Percentiles rank a stretch among this genome's conserved stretches.
Evolutionary conservation across 2,888 invertebrate genomes (phyloP).

Genomic region (Catocala nupta): DNA sequence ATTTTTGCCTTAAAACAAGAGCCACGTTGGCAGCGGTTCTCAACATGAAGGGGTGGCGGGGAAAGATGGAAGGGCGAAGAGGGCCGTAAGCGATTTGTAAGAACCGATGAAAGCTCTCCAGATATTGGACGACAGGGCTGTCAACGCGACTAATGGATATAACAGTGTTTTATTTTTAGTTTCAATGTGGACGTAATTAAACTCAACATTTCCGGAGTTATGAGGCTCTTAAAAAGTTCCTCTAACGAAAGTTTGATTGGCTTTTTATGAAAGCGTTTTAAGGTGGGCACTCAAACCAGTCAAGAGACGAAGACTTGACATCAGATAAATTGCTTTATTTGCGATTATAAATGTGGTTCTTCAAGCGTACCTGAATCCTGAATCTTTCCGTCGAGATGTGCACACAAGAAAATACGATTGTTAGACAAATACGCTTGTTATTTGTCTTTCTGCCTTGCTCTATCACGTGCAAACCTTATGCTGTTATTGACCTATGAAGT

Average conservation of each 20-base stretch:
- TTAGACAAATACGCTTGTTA: too few relatives aligned
- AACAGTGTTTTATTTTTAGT: conserved; percentile 53
- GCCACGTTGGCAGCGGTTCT: conserved; percentile 56
- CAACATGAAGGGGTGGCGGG: conserved; percentile 45
- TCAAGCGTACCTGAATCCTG: not conserved
- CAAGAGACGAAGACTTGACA: not conserved
- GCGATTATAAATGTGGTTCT: not conserved
- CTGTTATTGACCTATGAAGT: too few relatives aligned
- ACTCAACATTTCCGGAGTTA: conserved; percentile 48
- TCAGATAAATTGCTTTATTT: conserved; percentile 1
- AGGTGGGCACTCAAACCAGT: not conserved
- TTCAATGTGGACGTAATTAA: conserved; percentile 50
- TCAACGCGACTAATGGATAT: conserved; percentile 68
- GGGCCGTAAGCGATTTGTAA: conserved; percentile 77
- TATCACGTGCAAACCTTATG: too few relatives aligned
- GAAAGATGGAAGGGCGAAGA: conserved; percentile 50
- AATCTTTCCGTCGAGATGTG: too few relatives aligned
- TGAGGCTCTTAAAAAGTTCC: conserved; percentile 35
- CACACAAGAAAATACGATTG: too few relatives aligned
- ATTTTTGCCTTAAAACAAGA: conserved; percentile 69
- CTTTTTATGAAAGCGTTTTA: conserved; percentile 8
- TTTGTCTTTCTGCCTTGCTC: too few relatives aligned
- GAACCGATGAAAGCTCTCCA: conserved; percentile 83
- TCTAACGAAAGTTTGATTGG: conserved; percentile 2
- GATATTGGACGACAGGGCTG: conserved; percentile 79